Conservation (phyloP, 2,888 invertebrate genomes). For the Tolmerus cingulatus region DNA sequence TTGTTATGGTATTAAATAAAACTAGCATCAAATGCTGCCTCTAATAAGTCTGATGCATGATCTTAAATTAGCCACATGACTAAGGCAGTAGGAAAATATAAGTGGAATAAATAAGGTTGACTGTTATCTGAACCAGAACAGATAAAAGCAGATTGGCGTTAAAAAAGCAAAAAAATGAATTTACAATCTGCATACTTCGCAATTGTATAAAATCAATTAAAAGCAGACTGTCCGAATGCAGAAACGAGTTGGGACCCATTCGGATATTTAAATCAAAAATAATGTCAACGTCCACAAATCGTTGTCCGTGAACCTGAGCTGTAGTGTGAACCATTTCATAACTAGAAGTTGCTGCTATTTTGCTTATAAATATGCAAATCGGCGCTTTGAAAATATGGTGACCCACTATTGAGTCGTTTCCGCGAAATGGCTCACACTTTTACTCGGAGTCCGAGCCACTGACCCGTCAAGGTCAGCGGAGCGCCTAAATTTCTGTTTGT, state of each 20-base stretch:
- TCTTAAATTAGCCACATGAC: neutral
- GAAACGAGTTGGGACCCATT: neutral
- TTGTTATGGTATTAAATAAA: too few species aligned
- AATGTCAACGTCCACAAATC: conserved; percentile 12
- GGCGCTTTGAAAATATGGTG: conserved; percentile 8
- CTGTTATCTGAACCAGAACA: neutral
- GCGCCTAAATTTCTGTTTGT: neutral
- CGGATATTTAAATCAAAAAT: neutral
- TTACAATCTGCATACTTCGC: neutral
- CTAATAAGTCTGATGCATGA: neutral
- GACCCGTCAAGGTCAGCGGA: conserved; percentile 7
- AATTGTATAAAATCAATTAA: neutral
- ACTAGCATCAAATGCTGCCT: too few species aligned
- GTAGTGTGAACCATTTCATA: neutral
- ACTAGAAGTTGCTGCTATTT: neutral
- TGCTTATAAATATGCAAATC: conserved; percentile 25
- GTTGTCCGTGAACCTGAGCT: conserved; percentile 11
- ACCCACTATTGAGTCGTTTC: conserved; percentile 19
- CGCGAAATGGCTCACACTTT: neutral
- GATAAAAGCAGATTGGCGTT: neutral
- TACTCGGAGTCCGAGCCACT: neutral
- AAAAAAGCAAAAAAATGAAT: neutral
- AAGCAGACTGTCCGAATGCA: neutral
- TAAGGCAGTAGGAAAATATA: neutral
- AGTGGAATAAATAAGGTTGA: neutral